A percentile compares a stretch with the other conserved stretches of the same genome.
These are phyloP conservation scores for Struthio camelus DNA, from an alignment of 2,113 vertebrate genomes.

Conservation along the genomic window DNA sequence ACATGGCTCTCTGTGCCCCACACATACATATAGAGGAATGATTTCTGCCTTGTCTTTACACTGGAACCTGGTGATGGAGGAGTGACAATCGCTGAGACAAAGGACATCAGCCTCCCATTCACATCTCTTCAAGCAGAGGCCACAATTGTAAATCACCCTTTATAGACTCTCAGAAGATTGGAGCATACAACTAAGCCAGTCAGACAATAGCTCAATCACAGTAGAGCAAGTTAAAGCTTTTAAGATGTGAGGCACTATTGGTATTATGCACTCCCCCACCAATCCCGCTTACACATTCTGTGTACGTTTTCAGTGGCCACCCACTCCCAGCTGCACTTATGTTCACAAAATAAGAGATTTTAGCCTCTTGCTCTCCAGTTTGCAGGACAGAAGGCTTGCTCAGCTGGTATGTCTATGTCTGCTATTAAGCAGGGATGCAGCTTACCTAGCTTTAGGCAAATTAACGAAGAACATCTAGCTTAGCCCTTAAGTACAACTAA, in stretches of 20 bases:
- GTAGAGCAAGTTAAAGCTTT: background rate
- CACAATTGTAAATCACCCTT: background rate
- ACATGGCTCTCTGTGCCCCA: background rate
- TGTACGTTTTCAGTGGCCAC: background rate
- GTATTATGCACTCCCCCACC: background rate
- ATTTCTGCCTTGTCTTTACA: background rate
- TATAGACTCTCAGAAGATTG: background rate
- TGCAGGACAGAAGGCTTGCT: background rate
- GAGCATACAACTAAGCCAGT: background rate
- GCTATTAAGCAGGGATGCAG: background rate
- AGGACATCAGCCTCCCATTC: background rate
- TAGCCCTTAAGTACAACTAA: background rate
- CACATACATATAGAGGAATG: background rate
- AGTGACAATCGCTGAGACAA: background rate
- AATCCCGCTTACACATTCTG: background rate
- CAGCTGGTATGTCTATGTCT: background rate
- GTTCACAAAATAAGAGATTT: background rate
- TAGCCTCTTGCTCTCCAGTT: background rate
- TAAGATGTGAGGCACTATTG: background rate
- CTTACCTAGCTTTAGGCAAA: background rate
- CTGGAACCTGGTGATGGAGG: background rate
- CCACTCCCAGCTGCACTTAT: background rate
- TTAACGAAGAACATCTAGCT: background rate
- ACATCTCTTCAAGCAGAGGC: background rate
- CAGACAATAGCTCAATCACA: background rate